Base-by-base conservation (phyloP, 2,797 vertebrate species). In the Notolepis coatsorum region DNA sequence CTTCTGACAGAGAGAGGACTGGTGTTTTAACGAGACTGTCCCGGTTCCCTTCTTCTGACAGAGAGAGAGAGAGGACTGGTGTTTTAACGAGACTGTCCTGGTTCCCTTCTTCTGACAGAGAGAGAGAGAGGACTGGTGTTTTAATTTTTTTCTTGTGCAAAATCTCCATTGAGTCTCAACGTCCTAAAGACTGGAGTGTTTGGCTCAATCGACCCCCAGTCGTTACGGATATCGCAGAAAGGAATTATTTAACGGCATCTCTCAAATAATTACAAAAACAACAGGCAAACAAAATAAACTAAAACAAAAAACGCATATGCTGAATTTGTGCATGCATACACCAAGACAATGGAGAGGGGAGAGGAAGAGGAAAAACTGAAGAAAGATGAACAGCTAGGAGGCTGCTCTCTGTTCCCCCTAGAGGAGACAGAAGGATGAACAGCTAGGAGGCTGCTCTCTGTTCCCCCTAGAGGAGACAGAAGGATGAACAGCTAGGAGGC, bases 301-400 rank as follows among this genome's bases (percentile, higher is more conserved):
- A 75, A 52, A 75, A 71, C 37, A 69, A 62, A 77, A 73, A 79
- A 69, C 73, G 78, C 80, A 80, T 87, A 85, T 76, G 77, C 82
- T 85, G 80, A 90, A 87, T 87, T 88, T 89, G 77, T 91, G 90
- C 91, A 92, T 93, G 91, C 88, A 76, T 91, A 79, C 80, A 87
- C 77, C 77, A 81, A 80, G 80, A 85, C 56, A 57, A 69, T 54
- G 65, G 68, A 77, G 66, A 76, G 54, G 61, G 51, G 62, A 68
- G 73, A 23, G 15, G 6, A 43, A 5, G 23, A 20, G 10, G 21
- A 37, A n/a, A 48, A 56, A 35, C 18, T 48, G 61, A 67, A 55
- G 42, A 69, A 69, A 46, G 50, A 48, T 17, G 27, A 65, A 38
- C 20, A 37, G 46, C 41, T 61, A 50, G 61, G 65, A 43, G 33